These are phyloP conservation scores for Eupithecia subfuscata DNA, from an alignment of 2,888 invertebrate species.

Conservation along the genomic window DNA sequence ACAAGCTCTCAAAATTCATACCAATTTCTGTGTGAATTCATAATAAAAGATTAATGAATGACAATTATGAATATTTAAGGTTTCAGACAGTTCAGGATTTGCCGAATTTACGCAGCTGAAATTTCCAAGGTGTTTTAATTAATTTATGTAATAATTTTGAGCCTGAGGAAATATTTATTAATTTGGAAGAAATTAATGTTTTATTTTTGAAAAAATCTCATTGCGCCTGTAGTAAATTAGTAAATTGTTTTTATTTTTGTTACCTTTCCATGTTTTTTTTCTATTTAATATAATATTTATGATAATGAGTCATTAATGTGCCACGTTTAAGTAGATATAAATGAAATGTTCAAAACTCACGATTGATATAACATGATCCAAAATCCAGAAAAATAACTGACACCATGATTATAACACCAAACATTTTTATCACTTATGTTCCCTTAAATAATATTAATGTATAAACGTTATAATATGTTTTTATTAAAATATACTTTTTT, in stretches of 20 bases:
- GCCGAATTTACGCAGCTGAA: not conserved
- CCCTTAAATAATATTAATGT: not conserved
- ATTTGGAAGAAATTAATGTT: too few species aligned
- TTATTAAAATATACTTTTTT: too few species aligned
- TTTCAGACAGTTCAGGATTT: not conserved
- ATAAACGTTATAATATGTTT: not conserved
- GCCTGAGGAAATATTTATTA: too few species aligned
- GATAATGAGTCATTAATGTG: not conserved
- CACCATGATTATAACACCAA: slow-evolving; percentile 34
- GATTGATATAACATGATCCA: slow-evolving; percentile 71
- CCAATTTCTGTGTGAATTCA: not conserved
- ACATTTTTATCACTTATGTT: slow-evolving; percentile 1
- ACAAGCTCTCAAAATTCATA: not conserved
- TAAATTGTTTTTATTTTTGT: too few species aligned
- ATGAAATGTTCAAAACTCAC: slow-evolving; percentile 60
- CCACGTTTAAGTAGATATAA: too few species aligned
- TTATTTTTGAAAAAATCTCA: too few species aligned
- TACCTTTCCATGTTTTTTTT: not conserved
- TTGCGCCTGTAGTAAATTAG: too few species aligned
- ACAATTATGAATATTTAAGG: not conserved
- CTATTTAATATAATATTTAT: not conserved
- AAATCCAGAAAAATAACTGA: slow-evolving; percentile 54
- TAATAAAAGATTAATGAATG: not conserved
- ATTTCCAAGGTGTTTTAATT: not conserved
- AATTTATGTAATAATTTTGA: not conserved